Evolutionary conservation across 2,113 vertebrate species (phyloP).

Genomic region (Parotia lawesii): DNA sequence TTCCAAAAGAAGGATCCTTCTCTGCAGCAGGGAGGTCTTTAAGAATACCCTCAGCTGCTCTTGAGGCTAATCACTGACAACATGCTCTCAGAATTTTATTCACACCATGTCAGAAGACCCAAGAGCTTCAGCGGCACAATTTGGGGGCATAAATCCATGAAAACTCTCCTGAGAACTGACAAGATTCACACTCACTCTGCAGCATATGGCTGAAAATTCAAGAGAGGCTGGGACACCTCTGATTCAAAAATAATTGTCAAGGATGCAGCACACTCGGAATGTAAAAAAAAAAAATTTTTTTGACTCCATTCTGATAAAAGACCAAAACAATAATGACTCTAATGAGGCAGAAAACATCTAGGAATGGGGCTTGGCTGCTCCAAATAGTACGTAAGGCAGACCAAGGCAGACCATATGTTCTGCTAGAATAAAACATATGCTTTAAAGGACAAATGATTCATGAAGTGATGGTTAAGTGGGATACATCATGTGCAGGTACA

Average conservation of each 20-base stretch:
- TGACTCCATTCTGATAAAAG: not conserved
- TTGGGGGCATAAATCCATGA: not conserved
- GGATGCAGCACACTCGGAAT: not conserved
- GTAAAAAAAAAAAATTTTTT: not conserved
- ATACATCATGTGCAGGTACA: not conserved
- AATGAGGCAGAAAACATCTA: not conserved
- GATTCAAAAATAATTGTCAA: not conserved
- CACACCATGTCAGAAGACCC: not conserved
- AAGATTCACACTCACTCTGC: not conserved
- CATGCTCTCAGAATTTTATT: not conserved
- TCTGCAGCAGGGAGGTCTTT: not conserved
- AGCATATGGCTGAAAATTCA: not conserved
- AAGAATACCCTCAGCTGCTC: not conserved
- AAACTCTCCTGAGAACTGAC: not conserved
- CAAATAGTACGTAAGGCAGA: not conserved
- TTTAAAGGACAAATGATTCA: slow-evolving; percentile 30
- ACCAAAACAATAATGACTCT: not conserved
- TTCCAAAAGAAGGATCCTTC: not conserved
- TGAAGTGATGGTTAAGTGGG: not conserved
- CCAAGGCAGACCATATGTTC: not conserved
- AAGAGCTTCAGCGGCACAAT: not conserved
- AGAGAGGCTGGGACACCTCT: not conserved
- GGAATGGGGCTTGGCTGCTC: not conserved
- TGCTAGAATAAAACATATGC: not conserved
- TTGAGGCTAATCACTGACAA: not conserved